Evolutionary conservation across 2,797 vertebrate species (phyloP), one percentile per base, ranked within the genome.

Genomic region (Cirrhinus molitorella): DNA sequence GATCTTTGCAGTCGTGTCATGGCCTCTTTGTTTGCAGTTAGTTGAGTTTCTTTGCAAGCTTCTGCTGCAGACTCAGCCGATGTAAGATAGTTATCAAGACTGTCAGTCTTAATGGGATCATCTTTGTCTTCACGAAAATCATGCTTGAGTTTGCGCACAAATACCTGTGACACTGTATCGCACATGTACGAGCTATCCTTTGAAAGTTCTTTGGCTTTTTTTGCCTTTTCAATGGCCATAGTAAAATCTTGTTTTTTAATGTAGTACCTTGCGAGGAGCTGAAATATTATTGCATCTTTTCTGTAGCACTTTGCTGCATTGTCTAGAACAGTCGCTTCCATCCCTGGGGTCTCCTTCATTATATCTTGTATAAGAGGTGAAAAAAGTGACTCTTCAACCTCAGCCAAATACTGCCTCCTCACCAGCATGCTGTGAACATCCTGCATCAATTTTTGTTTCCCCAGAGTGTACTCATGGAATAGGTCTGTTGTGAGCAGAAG

Each of bases 211-310:
- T 83, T 92, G 57, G 94, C 92, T 53, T 67, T 87, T 3, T 43
- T 0, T 82, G 93, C 91, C 90, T 88, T 93, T 1, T 0, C 0
- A 6, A 81, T 91, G 71, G 93, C 93, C 72, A 88, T 84, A 55
- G 0, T 88, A 71, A 92, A 94, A 40, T 94, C 82, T 40, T 80
- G 92, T 79, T 91, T 92, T 77, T 84, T 91, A 0, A 94, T 88
- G 85, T 92, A 88, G 82, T 94, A 95, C 85, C 94, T 90, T 47
- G 93, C 90, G 0, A 95, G 79, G 83, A 95, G 89, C 85, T 95
- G 94, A 49, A 21, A 86, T 51, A 94, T 83, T 40, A 90, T 31
- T 21, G 93, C 88, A 90, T 93, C 87, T 61, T 92, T 92, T 28
- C 84, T 12, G 59, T 89, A 92, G 63, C 84, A 83, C 83, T 91